Conservation (phyloP, 2,113 vertebrate genomes). For the Phylloscopus trochiloides region DNA sequence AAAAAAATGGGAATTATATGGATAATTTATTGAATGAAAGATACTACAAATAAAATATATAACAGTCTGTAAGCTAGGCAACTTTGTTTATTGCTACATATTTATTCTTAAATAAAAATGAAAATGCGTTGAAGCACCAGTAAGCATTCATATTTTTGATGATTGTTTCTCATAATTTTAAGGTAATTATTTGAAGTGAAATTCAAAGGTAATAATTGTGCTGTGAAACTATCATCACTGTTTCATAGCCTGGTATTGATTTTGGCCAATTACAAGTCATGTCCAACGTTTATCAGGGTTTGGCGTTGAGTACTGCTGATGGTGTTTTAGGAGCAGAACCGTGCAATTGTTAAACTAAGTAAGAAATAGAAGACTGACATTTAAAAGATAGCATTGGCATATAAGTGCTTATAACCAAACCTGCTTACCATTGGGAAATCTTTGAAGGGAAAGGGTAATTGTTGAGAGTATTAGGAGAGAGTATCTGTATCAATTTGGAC, state of each 20-base stretch:
- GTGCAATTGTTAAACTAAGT: background rate
- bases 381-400: background rate
- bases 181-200: background rate
- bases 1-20: background rate
- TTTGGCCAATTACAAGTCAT: background rate
- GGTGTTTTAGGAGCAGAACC: background rate
- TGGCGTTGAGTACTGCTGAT: background rate
- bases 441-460: background rate
- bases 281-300: background rate
- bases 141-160: background rate
- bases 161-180: background rate
- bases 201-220: background rate
- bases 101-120: background rate
- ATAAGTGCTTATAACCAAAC: background rate
- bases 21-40: background rate
- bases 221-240: background rate
- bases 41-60: background rate
- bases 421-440: background rate
- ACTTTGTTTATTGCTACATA: background rate
- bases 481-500: background rate
- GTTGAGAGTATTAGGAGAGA: background rate
- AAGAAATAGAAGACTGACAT: background rate
- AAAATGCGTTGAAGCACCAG: background rate
- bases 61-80: background rate
- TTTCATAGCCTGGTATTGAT: background rate